Evolutionary conservation across 2,888 invertebrate genomes (phyloP), one percentile per base, ranked within the genome.

Genomic region (Phlogophora meticulosa): DNA sequence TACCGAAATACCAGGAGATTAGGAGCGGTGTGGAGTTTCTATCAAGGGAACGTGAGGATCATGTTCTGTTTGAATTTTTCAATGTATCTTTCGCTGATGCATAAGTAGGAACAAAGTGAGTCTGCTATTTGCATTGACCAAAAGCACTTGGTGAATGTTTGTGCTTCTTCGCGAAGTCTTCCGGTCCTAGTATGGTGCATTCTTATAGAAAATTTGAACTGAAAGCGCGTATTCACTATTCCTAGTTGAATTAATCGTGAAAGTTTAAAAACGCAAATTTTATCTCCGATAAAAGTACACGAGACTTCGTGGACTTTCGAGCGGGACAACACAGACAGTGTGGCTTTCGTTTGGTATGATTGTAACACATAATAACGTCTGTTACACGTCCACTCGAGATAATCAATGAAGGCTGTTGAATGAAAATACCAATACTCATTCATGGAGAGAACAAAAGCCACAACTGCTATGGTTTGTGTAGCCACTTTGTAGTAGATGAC

Each of bases 1-100:
- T 34, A 62, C 61, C 1, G 55, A 78, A 78, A 78, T 75, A 75
- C 45, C 55, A 45, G 79, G 69, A 67, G 46, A 78, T 78, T 65
- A 74, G 48, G 34, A 46, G 42, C 4, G 20, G 11, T 28, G 32
- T 62, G 40, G 7, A 42, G 58, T 51, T 72, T 36, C 45, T 55
- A 58, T 20, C 36, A n/a, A 43, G n/a, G 36, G 17, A 24, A 71
- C 10, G 10, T 20, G 20, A 40, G 40, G 17, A 52, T 43, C 24
- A n/a, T 56, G 3, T 24, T 24, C n/a, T 15, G n/a, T 7, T n/a
- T 22, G 3, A 36, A 15, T 28, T 20, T 57, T 51, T n/a, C 1
- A 22, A 32, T 46, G 20, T n/a, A 17, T 34, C 15, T 20, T 15
- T 32, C 3, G 9, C 22, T 40, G 40, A 32, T 34, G n/a, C 32